Percentiles rank a stretch among this genome's conserved stretches.
These are phyloP conservation scores for Heliconius cydno DNA, from an alignment of 2,888 invertebrate genomes.

Conservation along the genomic window DNA sequence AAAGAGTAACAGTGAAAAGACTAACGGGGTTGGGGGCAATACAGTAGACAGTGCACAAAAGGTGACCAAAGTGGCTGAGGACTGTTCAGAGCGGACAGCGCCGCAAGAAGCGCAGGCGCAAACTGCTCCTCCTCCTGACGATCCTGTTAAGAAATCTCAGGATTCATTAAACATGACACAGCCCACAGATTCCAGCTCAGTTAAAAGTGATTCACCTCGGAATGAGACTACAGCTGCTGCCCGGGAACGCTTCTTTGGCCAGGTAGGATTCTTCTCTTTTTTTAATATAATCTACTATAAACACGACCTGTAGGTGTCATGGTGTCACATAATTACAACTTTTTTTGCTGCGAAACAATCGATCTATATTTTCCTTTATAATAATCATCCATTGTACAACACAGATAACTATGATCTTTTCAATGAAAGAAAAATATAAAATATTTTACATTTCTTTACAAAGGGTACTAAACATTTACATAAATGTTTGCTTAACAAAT, in stretches of 20 bases:
- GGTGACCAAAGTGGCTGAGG: conserved; percentile 72
- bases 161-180: conserved; percentile 50
- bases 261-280: conserved; percentile 59
- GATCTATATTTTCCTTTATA: conserved; percentile 20
- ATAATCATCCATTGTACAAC: conserved; percentile 55
- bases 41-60: conserved; percentile 67
- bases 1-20: conserved; percentile 62
- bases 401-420: no score
- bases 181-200: conserved; percentile 49
- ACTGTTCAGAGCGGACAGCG: conserved; percentile 65
- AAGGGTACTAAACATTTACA: no score
- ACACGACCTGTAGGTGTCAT: background rate
- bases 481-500: conserved; percentile 39
- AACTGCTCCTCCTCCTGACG: conserved; percentile 53
- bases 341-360: background rate
- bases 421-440: background rate
- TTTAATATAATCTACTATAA: background rate
- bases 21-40: conserved; percentile 70
- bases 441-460: background rate
- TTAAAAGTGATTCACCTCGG: conserved; percentile 61
- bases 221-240: conserved; percentile 74
- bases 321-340: background rate
- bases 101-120: conserved; percentile 64
- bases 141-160: conserved; percentile 50
- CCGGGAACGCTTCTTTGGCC: conserved; percentile 77